A percentile compares a stretch with the other conserved stretches of the same genome.
phyloP scores from a whole-genome alignment of 37 sponge, comb jelly and placozoan genomes.

The Oopsacas minuta region DNA sequence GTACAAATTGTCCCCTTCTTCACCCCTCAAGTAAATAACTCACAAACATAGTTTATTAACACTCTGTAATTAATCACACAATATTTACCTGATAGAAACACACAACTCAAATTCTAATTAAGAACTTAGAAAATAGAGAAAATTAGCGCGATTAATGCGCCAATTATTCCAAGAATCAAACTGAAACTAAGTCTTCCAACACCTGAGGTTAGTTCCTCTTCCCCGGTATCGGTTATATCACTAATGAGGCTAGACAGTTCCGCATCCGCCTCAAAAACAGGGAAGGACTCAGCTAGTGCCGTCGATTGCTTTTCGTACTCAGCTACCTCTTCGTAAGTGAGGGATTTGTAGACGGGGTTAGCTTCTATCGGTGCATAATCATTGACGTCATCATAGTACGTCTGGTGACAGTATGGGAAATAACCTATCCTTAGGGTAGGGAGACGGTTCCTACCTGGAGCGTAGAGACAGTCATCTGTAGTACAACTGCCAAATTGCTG shows the following conservation, averaged over 20 bases:
- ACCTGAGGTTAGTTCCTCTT: background rate
- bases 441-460: background rate
- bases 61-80: too few relatives aligned
- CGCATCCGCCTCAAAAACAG: background rate
- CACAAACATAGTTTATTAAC: too few relatives aligned
- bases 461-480: background rate
- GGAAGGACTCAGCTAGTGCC: background rate
- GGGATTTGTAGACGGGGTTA: background rate
- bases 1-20: too few relatives aligned
- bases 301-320: background rate
- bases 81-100: too few relatives aligned
- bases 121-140: too few relatives aligned
- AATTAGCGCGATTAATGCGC: background rate
- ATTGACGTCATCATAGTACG: background rate
- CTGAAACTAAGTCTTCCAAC: background rate
- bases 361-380: background rate
- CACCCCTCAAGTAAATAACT: too few relatives aligned
- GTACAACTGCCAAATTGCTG: background rate
- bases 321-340: background rate
- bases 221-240: background rate
- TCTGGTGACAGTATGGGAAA: background rate
- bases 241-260: background rate
- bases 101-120: too few relatives aligned
- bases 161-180: background rate
- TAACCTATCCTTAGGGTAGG: background rate